Base-by-base conservation (phyloP, 2,888 invertebrate species). In the Drosophila suboccidentalis region DNA sequence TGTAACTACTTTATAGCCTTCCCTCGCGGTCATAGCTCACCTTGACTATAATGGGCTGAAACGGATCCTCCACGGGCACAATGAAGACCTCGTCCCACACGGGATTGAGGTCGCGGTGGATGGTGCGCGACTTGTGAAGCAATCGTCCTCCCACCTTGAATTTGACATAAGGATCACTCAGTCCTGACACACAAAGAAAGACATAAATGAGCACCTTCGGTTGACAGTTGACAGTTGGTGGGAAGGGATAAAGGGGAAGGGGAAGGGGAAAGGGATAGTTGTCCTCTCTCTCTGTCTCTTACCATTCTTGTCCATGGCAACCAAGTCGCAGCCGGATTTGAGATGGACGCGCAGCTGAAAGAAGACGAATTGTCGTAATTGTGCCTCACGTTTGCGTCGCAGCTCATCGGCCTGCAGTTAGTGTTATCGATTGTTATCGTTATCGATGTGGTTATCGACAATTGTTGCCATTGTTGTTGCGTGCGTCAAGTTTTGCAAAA, bases 11-110 rank as follows among this genome's bases (percentile, higher is more conserved):
- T 41, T 17, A 17, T 1, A 4, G 6, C 15, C 59, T n/a, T 4
- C 46, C 13, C 47, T 51, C 39, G 44, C 9, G 26, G 19, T n/a
- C 17, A 5, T 22, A 3, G 47, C 80, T 93, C 91, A 96, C 98
- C 95, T 98, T 98, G 70, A 98, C 94, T 82, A 96, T 95, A 49
- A 98, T 95, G 1, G 97, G 96, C 87, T 95, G 95, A 89, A 97
- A 97, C 0, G 98, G 96, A 94, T 98, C 98, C 93, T 98, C 98
- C 71, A 98, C 95, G 49, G 97, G 97, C 82, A 98, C 95, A 9
- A 96, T 96, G 93, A 99, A 98, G 83, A 96, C 96, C 93, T 99
- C 99, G 91, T 99, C 98, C 99, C 99, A 99, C n/a, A 96, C 95
- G 0, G 99, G 99, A 93, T 99, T 99, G 70, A 99, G 94, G 92